Evolutionary conservation across 2,888 invertebrate genomes (phyloP), one percentile per base, ranked within the genome.

Genomic region (Lypha dubia): DNA sequence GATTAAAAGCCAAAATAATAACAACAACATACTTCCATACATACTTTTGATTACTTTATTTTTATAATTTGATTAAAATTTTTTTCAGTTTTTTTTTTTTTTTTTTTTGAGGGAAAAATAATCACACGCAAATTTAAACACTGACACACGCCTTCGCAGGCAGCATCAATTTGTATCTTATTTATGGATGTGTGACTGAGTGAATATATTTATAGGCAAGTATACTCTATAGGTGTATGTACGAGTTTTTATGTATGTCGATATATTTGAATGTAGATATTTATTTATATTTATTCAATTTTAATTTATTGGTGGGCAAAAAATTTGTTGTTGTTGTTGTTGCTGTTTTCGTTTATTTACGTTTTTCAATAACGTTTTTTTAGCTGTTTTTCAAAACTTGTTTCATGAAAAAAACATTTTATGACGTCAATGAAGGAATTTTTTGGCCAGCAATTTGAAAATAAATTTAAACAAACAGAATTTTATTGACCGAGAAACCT

Each of bases 341-440:
- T 44, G 28, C 44, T 68, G 17, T 60, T 28, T 60, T 60, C 22
- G 7, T 60, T 35, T 49, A 15, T 49, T 35, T 60, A 15, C 32
- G n/a, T 67, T 49, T 46, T 56, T 32, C 35, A 35, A 32, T 24
- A 22, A 49, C n/a, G n/a, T 62, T 56, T 49, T 44, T 63, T 22
- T 35, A 5, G 17, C 9, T 49, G 22, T 70, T 70, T n/a, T 60
- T 60, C 5, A 35, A 24, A 60, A 35, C 9, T 32, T 53, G 17
- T 17, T 6, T 56, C n/a, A n/a, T 58, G 4, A 58, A 51, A 83
- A 83, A 74, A 79, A 62, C 60, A 65, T 70, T 49, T 67, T 44
- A 84, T 84, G 84, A 84, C 84, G 84, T 84, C 80, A 84, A 84
- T 80, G 71, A 56, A 70, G 49, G 56, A 51, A 71, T 28, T 68